Base-by-base conservation (phyloP, 2,113 vertebrate genomes). In the Panthera leo region DNA sequence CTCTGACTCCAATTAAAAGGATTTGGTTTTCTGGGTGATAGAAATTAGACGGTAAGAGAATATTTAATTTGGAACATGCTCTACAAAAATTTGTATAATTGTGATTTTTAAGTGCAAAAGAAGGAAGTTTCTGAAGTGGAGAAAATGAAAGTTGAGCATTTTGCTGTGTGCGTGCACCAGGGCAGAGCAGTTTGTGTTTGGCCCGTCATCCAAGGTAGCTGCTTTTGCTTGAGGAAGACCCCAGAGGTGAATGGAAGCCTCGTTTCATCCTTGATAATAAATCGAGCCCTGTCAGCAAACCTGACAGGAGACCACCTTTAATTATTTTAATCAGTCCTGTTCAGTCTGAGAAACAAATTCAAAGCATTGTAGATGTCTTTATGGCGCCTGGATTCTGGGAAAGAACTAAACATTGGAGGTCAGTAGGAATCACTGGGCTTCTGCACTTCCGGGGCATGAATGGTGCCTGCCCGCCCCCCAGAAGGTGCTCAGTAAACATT, bases 41-140 rank as follows among this genome's bases (percentile, higher is more conserved):
- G 91, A 97, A 95, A 86, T 95, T 0, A 71, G 86, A 89, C 42
- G 51, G 83, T 84, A 79, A 75, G 58, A 5, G 34, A 96, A 42
- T 96, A 94, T 97, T 97, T 98, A 96, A 94, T 96, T 96, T 61
- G 61, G 91, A 95, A 96, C 91, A 2, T n/a, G 51, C 34, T 0
- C 31, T 86, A 0, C 10, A 34, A 95, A 96, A 39, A 0, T 88
- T 93, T 93, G 95, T 97, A 63, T 86, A 67, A 89, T 83, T 95
- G 82, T 85, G 95, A 83, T 97, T 93, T 97, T 95, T 92, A 97
- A 96, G 63, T 85, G 55, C 88, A 96, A 51, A 95, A 39, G 51
- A 85, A 85, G 53, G 34, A 95, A 7, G 16, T 42, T 79, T 63
- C 94, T 93, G 21, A 73, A 75, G 39, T 42, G 67, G 78, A 91